Evolutionary conservation across 2,113 vertebrate species (phyloP), one percentile per base, ranked within the genome.

Genomic region (Heterotilapia buettikoferi): DNA sequence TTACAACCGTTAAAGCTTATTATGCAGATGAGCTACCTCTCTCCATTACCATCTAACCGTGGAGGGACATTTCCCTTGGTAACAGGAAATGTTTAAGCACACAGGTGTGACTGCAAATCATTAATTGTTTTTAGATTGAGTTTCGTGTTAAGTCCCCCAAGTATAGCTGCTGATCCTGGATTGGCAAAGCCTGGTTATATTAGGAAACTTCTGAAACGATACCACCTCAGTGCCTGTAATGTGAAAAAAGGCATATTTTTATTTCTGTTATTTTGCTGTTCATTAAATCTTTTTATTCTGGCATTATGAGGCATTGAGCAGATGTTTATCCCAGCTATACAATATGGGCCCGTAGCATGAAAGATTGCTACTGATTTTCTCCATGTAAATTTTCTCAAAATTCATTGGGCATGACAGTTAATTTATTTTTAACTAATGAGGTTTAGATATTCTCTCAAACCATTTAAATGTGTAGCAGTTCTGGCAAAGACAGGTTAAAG

Each of bases 1-100:
- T 91, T 92, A 91, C 90, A 90, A 33, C 87, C 52, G 45, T 59
- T 94, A 47, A 87, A 92, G 85, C 90, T 91, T 86, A 88, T 91
- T 92, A 91, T 56, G 84, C 86, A 90, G 84, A 92, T 84, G 84
- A 83, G 78, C 89, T 84, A 61, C 73, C 79, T 85, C 63, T 73
- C 84, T 66, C 66, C 54, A 50, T 92, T 83, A 85, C 24, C 81
- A 31, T n/a, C 36, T 45, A 26, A 83, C 78, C 38, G 3, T 9
- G 66, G 71, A 56, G 53, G 57, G 54, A 63, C 76, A 18, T 76
- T 76, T 82, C 84, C 86, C 47, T 14, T 11, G 10, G 54, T 71
- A 63, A 78, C 61, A 57, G 81, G 21, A 12, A 79, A 45, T 47
- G 68, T 79, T 86, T 87, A 9, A 36, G 45, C 63, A 3, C 90